These are phyloP conservation scores for Xanthorhoe spadicearia DNA, from an alignment of 2,888 invertebrate genomes.

Conservation along the genomic window DNA sequence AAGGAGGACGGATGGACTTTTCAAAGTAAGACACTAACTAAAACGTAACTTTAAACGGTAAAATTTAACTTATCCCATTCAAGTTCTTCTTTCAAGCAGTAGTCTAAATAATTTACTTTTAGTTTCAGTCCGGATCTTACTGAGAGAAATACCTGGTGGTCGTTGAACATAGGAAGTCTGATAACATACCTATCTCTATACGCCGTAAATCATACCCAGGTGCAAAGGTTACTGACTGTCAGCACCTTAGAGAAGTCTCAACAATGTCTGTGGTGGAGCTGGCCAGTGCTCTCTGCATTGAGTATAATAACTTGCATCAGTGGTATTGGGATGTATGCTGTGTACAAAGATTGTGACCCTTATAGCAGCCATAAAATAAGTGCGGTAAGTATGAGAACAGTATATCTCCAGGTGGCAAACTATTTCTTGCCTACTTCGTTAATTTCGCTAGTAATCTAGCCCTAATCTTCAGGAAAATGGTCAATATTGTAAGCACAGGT, in stretches of 20 bases:
- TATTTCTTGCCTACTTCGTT: too few relatives aligned
- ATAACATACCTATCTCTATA: constrained; percentile 92
- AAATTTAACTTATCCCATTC: too few relatives aligned
- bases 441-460: too few relatives aligned
- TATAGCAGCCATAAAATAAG: constrained; percentile 84
- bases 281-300: constrained; percentile 90
- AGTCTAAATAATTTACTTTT: constrained; percentile 41
- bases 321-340: constrained; percentile 94
- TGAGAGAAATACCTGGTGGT: constrained; percentile 93
- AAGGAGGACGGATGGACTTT: constrained; percentile 89
- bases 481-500: too few relatives aligned
- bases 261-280: constrained; percentile 90
- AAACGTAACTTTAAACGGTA: too few relatives aligned
- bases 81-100: not conserved
- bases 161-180: constrained; percentile 91
- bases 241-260: constrained; percentile 89
- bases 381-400: constrained; percentile 63
- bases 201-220: constrained; percentile 93
- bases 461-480: too few relatives aligned
- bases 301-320: constrained; percentile 90
- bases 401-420: not conserved
- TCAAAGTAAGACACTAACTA: constrained; percentile 81
- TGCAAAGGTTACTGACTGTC: constrained; percentile 89
- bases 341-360: constrained; percentile 93
- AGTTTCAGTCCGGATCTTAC: constrained; percentile 93